Evolutionary conservation across 2,888 invertebrate species (phyloP), one percentile per base, ranked within the genome.

Genomic region (Leucophenga montana): DNA sequence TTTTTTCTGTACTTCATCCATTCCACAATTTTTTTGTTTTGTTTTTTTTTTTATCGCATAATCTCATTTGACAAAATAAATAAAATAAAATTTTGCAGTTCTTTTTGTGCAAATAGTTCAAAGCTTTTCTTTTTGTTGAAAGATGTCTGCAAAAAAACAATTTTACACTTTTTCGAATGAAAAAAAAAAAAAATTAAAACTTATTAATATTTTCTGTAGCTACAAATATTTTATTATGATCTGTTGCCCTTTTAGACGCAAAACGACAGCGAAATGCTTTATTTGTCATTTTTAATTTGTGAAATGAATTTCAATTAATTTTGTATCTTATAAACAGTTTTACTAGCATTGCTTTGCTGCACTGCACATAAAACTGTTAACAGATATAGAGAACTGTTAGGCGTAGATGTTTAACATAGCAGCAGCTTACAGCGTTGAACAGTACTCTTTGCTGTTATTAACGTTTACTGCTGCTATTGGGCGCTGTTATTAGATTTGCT

Each of bases 341-440:
- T 6, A 53, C 11, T 3, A 64, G 16, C 48, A 57, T 56, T 67
- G 46, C 56, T 20, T 56, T 67, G 46, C 56, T 20, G 20, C n/a
- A 13, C 18, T 54, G 5, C 13, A 18, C 13, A 8, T 54, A 20
- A 13, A 54, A 54, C 66, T 64, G 16, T n/a, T 2, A 44, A 73
- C 67, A 69, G 54, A 53, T 11, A 48, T 62, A 66, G 18, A 74
- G 66, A 70, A 72, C 72, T 66, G 70, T 74, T 72, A 71, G 68
- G 59, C 61, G 64, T 20, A 67, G 61, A 46, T 27, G 5, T n/a
- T n/a, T 44, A n/a, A 8, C 5, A 18, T 16, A 44, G 18, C 5
- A 22, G 14, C 56, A 56, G 54, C 16, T 14, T 27, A 22, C 56
- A 1, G 27, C 11, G 8, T 11, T 5, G 8, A 39, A 39, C 39